Evolutionary conservation across 2,113 vertebrate genomes (phyloP).

Genomic region (Amblyopsis rosae): DNA sequence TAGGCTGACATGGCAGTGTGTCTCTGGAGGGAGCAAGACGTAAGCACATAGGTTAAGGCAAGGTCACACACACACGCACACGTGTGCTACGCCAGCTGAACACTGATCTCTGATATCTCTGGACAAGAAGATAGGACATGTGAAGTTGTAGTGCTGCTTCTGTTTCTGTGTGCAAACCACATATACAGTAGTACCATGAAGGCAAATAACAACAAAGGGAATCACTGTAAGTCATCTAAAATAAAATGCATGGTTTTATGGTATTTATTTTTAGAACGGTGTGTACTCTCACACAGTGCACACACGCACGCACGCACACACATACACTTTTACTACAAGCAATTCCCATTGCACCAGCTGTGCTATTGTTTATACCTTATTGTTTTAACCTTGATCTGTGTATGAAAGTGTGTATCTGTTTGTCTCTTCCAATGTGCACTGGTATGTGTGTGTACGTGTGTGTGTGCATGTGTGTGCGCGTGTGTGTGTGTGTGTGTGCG

Average conservation of each 20-base stretch:
- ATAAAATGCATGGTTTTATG: background rate
- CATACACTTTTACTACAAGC: background rate
- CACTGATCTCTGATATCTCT: background rate
- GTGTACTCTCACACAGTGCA: background rate
- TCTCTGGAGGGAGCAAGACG: constrained; percentile 51
- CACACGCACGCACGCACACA: background rate
- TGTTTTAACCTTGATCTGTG: background rate
- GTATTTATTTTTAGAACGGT: too few species aligned
- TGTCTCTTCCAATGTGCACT: background rate
- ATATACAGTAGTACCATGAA: too few species aligned
- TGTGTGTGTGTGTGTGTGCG: constrained; percentile 4
- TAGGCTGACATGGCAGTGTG: constrained; percentile 60
- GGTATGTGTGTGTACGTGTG: constrained; percentile 1
- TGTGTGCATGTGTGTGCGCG: background rate
- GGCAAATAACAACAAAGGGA: too few species aligned
- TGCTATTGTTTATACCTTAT: background rate
- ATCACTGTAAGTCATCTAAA: too few species aligned
- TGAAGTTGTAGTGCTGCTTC: background rate
- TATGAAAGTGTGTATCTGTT: background rate
- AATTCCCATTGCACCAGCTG: background rate
- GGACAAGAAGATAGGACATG: constrained; percentile 3
- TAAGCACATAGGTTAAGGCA: constrained; percentile 52
- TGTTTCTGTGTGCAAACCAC: too few species aligned
- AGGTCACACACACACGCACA: background rate
- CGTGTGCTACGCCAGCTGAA: background rate